Conservation (phyloP, 2,888 invertebrate genomes). For the Nesidiocoris tenuis region DNA sequence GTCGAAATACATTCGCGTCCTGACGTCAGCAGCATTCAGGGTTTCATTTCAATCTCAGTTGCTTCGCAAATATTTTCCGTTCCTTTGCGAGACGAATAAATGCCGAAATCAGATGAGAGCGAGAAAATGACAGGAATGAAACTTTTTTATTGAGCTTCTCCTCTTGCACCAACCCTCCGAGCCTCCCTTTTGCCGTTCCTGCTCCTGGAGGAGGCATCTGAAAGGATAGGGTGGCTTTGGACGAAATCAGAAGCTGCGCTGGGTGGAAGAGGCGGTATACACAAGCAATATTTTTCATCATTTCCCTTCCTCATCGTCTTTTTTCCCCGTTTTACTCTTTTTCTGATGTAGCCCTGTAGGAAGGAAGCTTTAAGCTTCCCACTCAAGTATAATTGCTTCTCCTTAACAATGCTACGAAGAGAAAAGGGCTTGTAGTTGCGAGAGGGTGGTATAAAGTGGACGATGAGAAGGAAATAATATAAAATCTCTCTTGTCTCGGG, state of each 20-base stretch:
- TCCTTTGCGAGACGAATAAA: background rate
- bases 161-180: conserved; percentile 32
- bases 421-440: background rate
- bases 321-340: background rate
- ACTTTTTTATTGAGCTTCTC: conserved; percentile 38
- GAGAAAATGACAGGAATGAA: background rate
- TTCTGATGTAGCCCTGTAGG: background rate
- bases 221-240: background rate
- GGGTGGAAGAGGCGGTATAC: background rate
- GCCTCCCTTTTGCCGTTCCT: background rate
- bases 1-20: background rate
- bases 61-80: background rate
- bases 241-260: background rate
- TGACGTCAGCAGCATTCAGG: background rate
- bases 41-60: background rate
- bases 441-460: background rate
- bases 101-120: background rate
- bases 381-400: conserved; percentile 40
- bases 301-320: background rate
- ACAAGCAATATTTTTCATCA: background rate
- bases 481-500: conserved; percentile 6
- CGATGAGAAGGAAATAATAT: conserved; percentile 10
- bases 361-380: conserved; percentile 2
- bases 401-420: conserved; percentile 27
- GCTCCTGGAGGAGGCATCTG: background rate